A percentile compares a stretch with the other conserved stretches of the same genome.
phyloP scores from a whole-genome alignment of 2,113 vertebrate species.

The Hippocampus zosterae region DNA sequence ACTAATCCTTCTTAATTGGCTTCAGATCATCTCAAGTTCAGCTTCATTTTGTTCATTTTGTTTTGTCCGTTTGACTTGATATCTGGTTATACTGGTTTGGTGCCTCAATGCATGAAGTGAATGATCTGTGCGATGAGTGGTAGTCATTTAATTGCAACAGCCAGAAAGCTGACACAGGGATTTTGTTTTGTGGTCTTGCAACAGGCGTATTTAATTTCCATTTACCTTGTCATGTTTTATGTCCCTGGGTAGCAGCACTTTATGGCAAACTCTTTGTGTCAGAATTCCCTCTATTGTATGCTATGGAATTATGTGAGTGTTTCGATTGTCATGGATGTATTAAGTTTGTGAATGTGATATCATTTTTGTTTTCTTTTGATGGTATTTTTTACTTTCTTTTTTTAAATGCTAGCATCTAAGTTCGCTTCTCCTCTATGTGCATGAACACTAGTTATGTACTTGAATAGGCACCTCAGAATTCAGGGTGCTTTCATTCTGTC shows the following conservation, averaged over 20 bases:
- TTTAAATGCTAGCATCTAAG: constrained; percentile 25
- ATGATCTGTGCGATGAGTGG: constrained; percentile 58
- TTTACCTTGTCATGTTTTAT: constrained; percentile 19
- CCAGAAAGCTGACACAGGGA: constrained; percentile 66
- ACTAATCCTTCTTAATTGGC: constrained; percentile 59
- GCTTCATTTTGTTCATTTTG: constrained; percentile 60
- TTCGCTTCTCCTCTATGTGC: constrained; percentile 41
- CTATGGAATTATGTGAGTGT: constrained; percentile 49
- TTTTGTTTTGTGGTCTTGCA: constrained; percentile 50
- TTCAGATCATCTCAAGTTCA: constrained; percentile 54
- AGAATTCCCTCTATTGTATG: constrained; percentile 76
- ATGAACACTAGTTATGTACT: constrained; percentile 49
- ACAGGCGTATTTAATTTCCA: constrained; percentile 25
- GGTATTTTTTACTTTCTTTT: constrained; percentile 8
- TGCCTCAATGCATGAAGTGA: constrained; percentile 73
- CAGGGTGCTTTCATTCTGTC: constrained; percentile 52
- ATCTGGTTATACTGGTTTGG: constrained; percentile 69
- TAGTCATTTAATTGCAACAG: constrained; percentile 44
- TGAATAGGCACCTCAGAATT: constrained; percentile 41
- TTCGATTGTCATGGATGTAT: constrained; percentile 44
- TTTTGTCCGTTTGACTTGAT: constrained; percentile 57
- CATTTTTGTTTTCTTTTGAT: constrained; percentile 13
- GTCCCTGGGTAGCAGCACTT: constrained; percentile 8
- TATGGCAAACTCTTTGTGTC: constrained; percentile 83
- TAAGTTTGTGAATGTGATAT: constrained; percentile 34